Conservation (phyloP, 2,888 invertebrate genomes). For the Andrena dorsata region DNA sequence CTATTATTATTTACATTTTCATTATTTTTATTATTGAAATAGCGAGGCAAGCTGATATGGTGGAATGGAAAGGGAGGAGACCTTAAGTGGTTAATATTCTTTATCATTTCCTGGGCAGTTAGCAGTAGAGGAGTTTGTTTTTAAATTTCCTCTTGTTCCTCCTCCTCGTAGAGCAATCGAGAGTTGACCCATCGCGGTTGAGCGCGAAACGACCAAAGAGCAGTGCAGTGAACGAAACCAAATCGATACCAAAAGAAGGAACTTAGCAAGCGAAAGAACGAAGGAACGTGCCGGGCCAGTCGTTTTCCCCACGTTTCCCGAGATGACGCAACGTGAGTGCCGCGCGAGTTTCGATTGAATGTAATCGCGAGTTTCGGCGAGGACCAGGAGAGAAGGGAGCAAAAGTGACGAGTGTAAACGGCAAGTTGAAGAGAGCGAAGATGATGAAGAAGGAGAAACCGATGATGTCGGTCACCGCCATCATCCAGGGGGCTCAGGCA, state of each 20-base stretch:
- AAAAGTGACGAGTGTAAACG: slow-evolving; percentile 68
- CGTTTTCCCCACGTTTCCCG: slow-evolving; percentile 39
- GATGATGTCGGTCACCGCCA: slow-evolving; percentile 94
- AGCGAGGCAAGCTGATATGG: no score
- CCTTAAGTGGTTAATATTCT: neutral
- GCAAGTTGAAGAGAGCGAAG: slow-evolving; percentile 74
- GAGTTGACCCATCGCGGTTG: slow-evolving; percentile 39
- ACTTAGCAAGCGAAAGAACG: slow-evolving; percentile 7
- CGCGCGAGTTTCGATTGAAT: slow-evolving; percentile 55
- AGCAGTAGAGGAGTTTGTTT: neutral
- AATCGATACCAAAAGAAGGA: slow-evolving; percentile 70
- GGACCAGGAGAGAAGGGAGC: slow-evolving; percentile 12
- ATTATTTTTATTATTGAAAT: no score
- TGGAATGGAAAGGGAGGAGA: no score
- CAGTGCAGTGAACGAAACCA: slow-evolving; percentile 71
- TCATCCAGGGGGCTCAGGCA: slow-evolving; percentile 89
- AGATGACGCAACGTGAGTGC: slow-evolving; percentile 58
- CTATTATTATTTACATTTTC: no score
- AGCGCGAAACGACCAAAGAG: slow-evolving; percentile 68
- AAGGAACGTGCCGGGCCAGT: neutral
- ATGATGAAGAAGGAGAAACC: slow-evolving; percentile 95
- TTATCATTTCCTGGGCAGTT: neutral
- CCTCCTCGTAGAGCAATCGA: slow-evolving; percentile 28
- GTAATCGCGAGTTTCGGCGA: slow-evolving; percentile 20
- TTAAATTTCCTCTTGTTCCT: slow-evolving; percentile 18